Evolutionary conservation across 2,888 invertebrate genomes (phyloP).

Genomic region (Germaria angustata): DNA sequence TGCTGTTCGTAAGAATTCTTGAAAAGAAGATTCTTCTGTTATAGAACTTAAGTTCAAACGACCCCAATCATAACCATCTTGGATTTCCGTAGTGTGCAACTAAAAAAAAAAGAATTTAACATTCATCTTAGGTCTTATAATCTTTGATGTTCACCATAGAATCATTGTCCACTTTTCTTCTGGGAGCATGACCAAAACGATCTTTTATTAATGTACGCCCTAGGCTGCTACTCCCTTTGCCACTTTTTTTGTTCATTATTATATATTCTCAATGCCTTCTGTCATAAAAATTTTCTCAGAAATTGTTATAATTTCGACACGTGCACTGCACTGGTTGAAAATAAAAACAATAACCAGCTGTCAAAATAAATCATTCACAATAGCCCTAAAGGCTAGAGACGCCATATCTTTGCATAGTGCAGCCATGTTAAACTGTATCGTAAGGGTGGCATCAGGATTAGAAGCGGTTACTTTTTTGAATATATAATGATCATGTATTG

Average conservation of each 20-base stretch:
- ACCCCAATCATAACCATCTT: slow-evolving; percentile 96
- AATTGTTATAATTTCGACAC: slow-evolving; percentile 38
- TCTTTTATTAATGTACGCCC: slow-evolving; percentile 88
- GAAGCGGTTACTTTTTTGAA: no score
- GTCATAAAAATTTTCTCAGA: background rate
- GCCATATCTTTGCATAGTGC: background rate
- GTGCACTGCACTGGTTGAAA: slow-evolving; percentile 26
- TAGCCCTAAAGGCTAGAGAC: background rate
- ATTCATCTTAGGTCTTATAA: background rate
- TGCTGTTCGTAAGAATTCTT: slow-evolving; percentile 97
- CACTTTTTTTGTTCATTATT: slow-evolving; percentile 87
- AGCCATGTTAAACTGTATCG: no score
- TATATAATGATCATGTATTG: no score
- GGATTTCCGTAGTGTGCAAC: slow-evolving; percentile 91
- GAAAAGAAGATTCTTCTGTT: slow-evolving; percentile 96
- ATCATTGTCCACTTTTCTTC: slow-evolving; percentile 85
- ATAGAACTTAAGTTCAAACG: slow-evolving; percentile 94
- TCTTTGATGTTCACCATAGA: slow-evolving; percentile 84
- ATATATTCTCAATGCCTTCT: background rate
- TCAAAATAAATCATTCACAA: slow-evolving; percentile 36
- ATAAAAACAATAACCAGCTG: slow-evolving; percentile 46
- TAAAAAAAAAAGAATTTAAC: slow-evolving; percentile 54
- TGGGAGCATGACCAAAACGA: slow-evolving; percentile 85
- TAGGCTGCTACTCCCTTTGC: slow-evolving; percentile 81
- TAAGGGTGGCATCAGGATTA: no score